A percentile compares a stretch with the other conserved stretches of the same genome.
These are phyloP conservation scores for Electrona antarctica DNA, from an alignment of 2,113 vertebrate genomes.

Conservation along the genomic window DNA sequence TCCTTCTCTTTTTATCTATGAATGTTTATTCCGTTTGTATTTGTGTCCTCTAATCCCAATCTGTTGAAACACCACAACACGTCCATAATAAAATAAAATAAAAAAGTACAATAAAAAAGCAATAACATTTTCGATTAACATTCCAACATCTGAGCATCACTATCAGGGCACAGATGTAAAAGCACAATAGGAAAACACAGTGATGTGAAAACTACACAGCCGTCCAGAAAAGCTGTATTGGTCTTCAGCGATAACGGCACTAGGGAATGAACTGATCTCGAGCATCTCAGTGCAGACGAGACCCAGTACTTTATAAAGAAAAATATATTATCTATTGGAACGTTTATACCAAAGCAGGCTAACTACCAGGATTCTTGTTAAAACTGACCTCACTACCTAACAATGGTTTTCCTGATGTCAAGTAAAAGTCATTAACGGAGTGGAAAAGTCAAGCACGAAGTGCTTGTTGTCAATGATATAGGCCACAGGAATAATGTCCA, in stretches of 20 bases:
- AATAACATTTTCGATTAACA: not conserved
- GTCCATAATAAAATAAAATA: no score
- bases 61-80: no score
- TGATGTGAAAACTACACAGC: not conserved
- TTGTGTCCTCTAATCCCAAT: no score
- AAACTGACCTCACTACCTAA: not conserved
- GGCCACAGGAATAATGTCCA: not conserved
- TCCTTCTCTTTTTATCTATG: no score
- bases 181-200: not conserved
- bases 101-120: not conserved
- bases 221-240: not conserved
- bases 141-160: not conserved
- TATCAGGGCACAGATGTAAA: not conserved
- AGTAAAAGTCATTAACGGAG: not conserved
- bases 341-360: not conserved
- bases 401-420: not conserved
- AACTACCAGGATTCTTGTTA: not conserved
- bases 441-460: not conserved
- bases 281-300: not conserved
- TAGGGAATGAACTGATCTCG: not conserved
- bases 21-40: no score
- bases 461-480: not conserved
- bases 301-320: not conserved
- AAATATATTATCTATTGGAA: not conserved
- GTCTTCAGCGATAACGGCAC: not conserved